phyloP scores from a whole-genome alignment of 2,113 vertebrate genomes.

The Tragelaphus buxtoni region DNA sequence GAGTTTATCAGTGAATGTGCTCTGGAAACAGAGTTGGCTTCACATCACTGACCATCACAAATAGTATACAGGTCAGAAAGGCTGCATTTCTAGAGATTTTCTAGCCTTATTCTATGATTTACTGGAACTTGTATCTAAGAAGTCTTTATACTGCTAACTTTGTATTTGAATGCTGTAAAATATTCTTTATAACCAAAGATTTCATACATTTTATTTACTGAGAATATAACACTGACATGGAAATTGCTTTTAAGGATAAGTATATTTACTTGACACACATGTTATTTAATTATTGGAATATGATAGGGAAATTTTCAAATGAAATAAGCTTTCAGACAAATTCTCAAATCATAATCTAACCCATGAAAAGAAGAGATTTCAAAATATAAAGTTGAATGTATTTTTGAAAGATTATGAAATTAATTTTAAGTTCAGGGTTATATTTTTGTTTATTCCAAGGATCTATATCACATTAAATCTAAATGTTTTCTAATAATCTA shows the following conservation, averaged over 20 bases:
- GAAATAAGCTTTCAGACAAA: not conserved
- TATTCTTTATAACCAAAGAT: not conserved
- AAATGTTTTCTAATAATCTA: not conserved
- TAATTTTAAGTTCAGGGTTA: not conserved
- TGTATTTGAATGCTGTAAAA: not conserved
- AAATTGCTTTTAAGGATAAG: not conserved
- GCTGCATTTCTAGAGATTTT: not conserved
- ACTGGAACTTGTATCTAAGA: not conserved
- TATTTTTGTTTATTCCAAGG: not conserved
- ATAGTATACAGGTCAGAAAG: not conserved
- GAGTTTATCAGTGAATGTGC: not conserved
- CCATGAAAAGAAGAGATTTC: not conserved
- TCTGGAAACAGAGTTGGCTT: not conserved
- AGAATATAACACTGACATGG: not conserved
- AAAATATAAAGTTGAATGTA: not conserved
- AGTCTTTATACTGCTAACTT: not conserved
- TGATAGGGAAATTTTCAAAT: not conserved
- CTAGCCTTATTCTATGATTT: not conserved
- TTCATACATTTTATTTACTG: not conserved
- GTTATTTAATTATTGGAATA: not conserved
- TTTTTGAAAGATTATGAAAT: not conserved
- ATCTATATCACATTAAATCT: not conserved
- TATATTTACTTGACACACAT: not conserved
- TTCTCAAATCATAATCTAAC: not conserved
- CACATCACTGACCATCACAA: not conserved